Evolutionary conservation across 1,140 invertebrate genomes (phyloP), one percentile per base, ranked within the genome.

Genomic region (Metopolophium dirhodum): DNA sequence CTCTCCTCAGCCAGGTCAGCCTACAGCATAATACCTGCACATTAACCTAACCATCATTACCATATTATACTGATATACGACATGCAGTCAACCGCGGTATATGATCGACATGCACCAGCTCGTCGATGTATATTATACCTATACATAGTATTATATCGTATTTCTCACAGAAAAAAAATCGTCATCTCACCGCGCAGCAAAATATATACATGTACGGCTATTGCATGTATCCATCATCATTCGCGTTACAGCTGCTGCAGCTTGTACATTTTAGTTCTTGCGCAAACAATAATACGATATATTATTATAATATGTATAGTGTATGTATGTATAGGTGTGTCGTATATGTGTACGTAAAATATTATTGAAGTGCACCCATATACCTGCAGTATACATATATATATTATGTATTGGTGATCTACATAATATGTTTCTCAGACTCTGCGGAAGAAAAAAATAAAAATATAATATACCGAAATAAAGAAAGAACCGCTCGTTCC

Each of bases 341-440:
- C 30, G 41, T 23, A 41, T 22, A 4, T 77, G 37, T 41, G 30
- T 51, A 4, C 2, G 22, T 68, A 77, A 45, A 77, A 35, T 91
- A 90, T 57, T 37, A 37, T 90, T 22, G 61, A 83, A 37, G n/a
- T 90, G 26, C 41, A 47, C 45, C 45, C n/a, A n/a, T 47, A 49
- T 49, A 18, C 14, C 49, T 47, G 6, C 6, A 47, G n/a, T 4
- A 47, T 4, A 8, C 4, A 9, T 47, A 47, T 47, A 47, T 47
- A 47, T 41, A 41, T 41, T 41, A 41, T 51, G 22, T 51, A 7
- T 30, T 6, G n/a, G 47, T 37, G 91, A 92, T 92, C 91, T 92
- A 83, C 91, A 85, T 91, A 37, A 1, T 37, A 30, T n/a, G 91
- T 92, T 92, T 92, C 91, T 92, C 91, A 92, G 91, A 92, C 47